Evolutionary conservation across 1,140 invertebrate species (phyloP).

Genomic region (Ganaspis sp.): DNA sequence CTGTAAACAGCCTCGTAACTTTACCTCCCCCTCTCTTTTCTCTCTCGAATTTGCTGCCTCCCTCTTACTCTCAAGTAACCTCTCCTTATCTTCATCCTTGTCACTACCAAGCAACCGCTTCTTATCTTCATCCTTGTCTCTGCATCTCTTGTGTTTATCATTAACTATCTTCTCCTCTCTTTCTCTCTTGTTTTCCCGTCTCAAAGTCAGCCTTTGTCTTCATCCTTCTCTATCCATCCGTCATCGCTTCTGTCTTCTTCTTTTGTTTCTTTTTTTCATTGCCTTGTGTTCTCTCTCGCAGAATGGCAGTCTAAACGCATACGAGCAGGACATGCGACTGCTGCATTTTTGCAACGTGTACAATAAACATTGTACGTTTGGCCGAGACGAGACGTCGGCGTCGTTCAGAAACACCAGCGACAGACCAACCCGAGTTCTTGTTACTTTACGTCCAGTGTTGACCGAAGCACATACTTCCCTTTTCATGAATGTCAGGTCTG

Average conservation of each 20-base stretch:
- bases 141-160: slow-evolving; percentile 30
- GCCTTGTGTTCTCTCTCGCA: neutral
- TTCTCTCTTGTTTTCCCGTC: slow-evolving; percentile 2
- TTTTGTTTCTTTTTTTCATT: neutral
- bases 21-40: slow-evolving; percentile 29
- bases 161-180: slow-evolving; percentile 25
- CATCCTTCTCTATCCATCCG: slow-evolving; percentile 1
- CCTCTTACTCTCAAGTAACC: neutral
- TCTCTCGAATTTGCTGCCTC: slow-evolving; percentile 34
- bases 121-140: slow-evolving; percentile 9
- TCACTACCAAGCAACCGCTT: neutral
- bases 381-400: neutral
- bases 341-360: slow-evolving; percentile 21
- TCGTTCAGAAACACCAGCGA: slow-evolving; percentile 12
- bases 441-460: slow-evolving; percentile 12
- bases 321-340: slow-evolving; percentile 1
- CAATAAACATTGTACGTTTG: slow-evolving; percentile 10
- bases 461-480: neutral
- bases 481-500: neutral
- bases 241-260: slow-evolving; percentile 13
- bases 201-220: neutral
- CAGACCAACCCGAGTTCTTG: neutral
- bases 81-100: neutral
- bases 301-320: slow-evolving; percentile 11
- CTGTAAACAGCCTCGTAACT: slow-evolving; percentile 67